phyloP scores from a whole-genome alignment of 2,797 vertebrate genomes.

The Sebastes minor region DNA sequence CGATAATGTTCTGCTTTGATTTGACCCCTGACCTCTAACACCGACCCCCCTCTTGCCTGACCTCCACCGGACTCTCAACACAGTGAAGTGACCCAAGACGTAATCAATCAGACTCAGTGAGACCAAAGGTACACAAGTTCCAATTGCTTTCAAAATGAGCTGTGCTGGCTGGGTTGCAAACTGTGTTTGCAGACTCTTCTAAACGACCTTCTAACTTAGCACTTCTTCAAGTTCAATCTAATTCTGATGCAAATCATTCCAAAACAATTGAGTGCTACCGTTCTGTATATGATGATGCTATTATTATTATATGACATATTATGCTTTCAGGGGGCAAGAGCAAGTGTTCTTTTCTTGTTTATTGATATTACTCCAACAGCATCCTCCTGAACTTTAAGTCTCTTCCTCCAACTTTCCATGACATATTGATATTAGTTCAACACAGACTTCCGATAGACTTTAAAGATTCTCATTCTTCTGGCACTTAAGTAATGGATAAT shows the following conservation, averaged over 20 bases:
- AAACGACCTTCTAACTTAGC: conserved; percentile 44
- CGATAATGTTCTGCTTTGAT: conserved; percentile 67
- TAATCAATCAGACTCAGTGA: conserved; percentile 42
- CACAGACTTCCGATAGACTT: background rate
- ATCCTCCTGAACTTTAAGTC: background rate
- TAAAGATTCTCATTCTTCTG: background rate
- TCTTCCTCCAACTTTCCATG: background rate
- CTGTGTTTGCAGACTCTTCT: conserved; percentile 69
- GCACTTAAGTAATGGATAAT: no score
- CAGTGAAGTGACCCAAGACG: conserved; percentile 68
- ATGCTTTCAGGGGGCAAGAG: background rate
- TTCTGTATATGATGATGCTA: background rate
- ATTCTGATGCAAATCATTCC: conserved; percentile 6
- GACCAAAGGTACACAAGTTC: conserved; percentile 20
- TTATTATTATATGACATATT: background rate
- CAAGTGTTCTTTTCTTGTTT: background rate
- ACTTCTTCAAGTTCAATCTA: conserved; percentile 79
- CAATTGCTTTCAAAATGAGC: conserved; percentile 21
- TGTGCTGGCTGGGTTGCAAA: conserved; percentile 59
- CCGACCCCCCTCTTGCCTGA: conserved; percentile 61
- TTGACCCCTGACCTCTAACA: conserved; percentile 72
- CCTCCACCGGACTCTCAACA: conserved; percentile 67
- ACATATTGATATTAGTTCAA: background rate
- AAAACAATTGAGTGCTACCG: background rate
- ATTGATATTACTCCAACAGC: background rate